A percentile compares a stretch with the other conserved stretches of the same genome.
Conservation (phyloP, 2,888 invertebrate species). For the Maniola hyperantus region DNA sequence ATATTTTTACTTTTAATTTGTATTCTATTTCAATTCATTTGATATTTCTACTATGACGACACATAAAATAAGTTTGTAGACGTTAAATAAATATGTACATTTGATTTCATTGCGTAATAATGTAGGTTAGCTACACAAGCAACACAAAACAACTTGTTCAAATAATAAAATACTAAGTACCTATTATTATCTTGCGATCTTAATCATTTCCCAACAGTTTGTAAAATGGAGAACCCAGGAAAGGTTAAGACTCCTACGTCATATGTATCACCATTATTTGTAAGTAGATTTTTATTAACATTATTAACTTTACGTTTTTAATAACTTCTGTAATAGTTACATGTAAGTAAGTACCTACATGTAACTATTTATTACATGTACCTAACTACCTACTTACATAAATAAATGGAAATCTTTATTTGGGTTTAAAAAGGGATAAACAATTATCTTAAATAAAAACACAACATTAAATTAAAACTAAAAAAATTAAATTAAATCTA, state of each 20-base stretch:
- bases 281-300: slow-evolving; percentile 47
- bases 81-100: not conserved
- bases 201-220: not conserved
- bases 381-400: no score
- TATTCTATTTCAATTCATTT: not conserved
- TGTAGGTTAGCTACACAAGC: slow-evolving; percentile 11
- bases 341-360: no score
- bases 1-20: not conserved
- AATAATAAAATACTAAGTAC: not conserved
- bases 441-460: no score
- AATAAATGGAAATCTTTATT: no score
- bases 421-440: no score
- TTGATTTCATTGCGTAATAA: slow-evolving; percentile 16
- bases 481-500: no score
- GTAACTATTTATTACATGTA: no score
- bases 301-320: no score
- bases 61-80: not conserved
- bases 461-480: no score
- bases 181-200: not conserved
- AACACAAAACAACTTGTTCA: slow-evolving; percentile 5
- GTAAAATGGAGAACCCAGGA: slow-evolving; percentile 34
- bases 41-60: not conserved
- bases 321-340: no score
- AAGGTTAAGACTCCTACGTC: slow-evolving; percentile 46
- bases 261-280: slow-evolving; percentile 61